Evolutionary conservation across 30 jellyfish, hydroid and myxozoan genomes (phyloP), one percentile per base, ranked within the genome.

Genomic region (Hydra vulgaris): DNA sequence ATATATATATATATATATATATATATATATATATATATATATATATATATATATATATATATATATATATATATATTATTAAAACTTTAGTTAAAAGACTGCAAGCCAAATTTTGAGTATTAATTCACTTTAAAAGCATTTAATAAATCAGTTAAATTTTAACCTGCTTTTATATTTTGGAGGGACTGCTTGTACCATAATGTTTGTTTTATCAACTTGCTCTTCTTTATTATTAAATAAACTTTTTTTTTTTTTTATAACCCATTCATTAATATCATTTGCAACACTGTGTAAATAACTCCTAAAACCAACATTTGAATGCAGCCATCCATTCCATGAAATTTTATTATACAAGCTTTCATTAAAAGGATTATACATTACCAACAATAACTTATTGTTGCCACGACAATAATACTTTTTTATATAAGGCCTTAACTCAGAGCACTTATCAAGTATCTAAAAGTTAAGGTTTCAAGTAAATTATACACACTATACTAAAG

Each of bases 241-340:
- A 85, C 96, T 96, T 83, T 82, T 80, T 91, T 21, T 66, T 75
- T 0, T 85, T 73, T 73, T 91, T 91, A 52, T 82, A n/a, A 23
- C 89, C 98, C 98, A 91, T 8, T 83, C 92, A 16, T 81, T 72
- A 1, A 91, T 67, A 18, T 85, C 70, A 23, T 75, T 78, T 1
- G 96, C 95, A 16, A 91, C 89, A 69, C 75, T 78, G 8, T 91
- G 92, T 25, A 90, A 73, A 76, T 90, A 90, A 70, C 87, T 90
- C 68, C 93, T 76, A 79, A 85, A 86, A 72, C 98, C 98, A 56
- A 91, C 98, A 66, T 91, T 75, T 12, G 95, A 82, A 71, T 91
- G 98, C 18, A 91, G 85, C 98, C 98, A 91, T 17, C 86, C 81
- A 69, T 76, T 80, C 96, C 96, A 86, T 7, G 74, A 53, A 22